Conservation (phyloP, 2,888 invertebrate genomes). For the Meiosimyza platycephala region DNA sequence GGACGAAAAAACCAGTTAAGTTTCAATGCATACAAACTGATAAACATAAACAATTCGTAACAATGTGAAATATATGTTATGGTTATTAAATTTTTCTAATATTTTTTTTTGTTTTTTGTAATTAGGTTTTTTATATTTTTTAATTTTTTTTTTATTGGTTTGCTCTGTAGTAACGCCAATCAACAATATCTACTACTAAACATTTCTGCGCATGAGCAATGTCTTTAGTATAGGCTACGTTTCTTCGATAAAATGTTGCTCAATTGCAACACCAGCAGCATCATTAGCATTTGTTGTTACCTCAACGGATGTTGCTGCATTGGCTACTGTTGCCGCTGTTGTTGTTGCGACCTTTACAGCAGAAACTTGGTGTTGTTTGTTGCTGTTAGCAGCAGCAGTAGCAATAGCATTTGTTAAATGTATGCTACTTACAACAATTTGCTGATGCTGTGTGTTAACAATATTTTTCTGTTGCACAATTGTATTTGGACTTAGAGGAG, state of each 20-base stretch:
- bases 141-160: no score
- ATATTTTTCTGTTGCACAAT: slow-evolving; percentile 54
- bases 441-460: slow-evolving; percentile 42
- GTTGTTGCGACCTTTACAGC: slow-evolving; percentile 38
- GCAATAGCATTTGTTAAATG: slow-evolving; percentile 48
- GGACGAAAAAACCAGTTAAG: no score
- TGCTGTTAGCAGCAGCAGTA: slow-evolving; percentile 30
- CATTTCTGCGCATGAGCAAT: slow-evolving; percentile 64
- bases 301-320: slow-evolving; percentile 37
- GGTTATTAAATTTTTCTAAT: no score
- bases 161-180: no score
- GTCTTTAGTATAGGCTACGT: slow-evolving; percentile 69
- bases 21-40: no score
- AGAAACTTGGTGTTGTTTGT: slow-evolving; percentile 44
- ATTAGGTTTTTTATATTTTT: no score
- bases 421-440: slow-evolving; percentile 55
- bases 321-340: slow-evolving; percentile 45
- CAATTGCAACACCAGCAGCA: slow-evolving; percentile 47
- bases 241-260: slow-evolving; percentile 56
- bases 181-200: slow-evolving; percentile 4
- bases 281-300: slow-evolving; percentile 42
- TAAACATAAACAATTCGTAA: no score
- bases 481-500: slow-evolving; percentile 65
- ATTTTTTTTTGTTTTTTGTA: no score
- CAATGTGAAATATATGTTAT: no score